These are phyloP conservation scores for Protonemura montana DNA, from an alignment of 2,888 invertebrate genomes.

Conservation along the genomic window DNA sequence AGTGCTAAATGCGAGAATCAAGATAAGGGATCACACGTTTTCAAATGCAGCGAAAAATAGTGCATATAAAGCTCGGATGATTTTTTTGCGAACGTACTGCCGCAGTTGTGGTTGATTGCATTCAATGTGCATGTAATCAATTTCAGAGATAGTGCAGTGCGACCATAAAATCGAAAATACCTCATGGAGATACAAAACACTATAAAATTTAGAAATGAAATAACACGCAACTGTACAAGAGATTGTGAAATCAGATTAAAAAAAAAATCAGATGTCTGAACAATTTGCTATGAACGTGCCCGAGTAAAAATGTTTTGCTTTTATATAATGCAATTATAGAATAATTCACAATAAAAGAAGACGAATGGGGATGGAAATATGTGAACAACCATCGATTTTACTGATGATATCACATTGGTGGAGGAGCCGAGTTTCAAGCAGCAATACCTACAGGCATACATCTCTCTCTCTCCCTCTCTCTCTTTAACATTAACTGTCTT, in stretches of 20 bases:
- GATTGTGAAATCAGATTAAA: background rate
- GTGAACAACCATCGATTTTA: too few relatives aligned
- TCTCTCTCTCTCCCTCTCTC: background rate
- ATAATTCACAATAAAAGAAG: too few relatives aligned
- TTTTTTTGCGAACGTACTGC: background rate
- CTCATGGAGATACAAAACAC: background rate
- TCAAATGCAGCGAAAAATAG: background rate
- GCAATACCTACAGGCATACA: background rate
- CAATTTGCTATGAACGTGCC: too few relatives aligned
- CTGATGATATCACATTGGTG: background rate
- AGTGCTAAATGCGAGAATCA: background rate
- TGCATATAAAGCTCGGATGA: background rate
- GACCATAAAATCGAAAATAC: constrained; percentile 2
- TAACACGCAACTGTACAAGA: background rate
- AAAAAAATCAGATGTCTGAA: background rate
- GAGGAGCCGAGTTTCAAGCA: background rate
- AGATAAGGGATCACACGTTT: background rate
- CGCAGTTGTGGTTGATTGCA: background rate
- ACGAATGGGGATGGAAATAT: too few relatives aligned
- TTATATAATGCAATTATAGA: too few relatives aligned
- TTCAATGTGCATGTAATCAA: background rate
- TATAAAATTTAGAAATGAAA: background rate
- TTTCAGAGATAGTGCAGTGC: background rate
- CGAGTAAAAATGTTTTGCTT: too few relatives aligned
- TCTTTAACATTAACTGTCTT: background rate